These are phyloP conservation scores for Pseudomyrmex concolor DNA, from an alignment of 1,140 invertebrate genomes.

Conservation along the genomic window DNA sequence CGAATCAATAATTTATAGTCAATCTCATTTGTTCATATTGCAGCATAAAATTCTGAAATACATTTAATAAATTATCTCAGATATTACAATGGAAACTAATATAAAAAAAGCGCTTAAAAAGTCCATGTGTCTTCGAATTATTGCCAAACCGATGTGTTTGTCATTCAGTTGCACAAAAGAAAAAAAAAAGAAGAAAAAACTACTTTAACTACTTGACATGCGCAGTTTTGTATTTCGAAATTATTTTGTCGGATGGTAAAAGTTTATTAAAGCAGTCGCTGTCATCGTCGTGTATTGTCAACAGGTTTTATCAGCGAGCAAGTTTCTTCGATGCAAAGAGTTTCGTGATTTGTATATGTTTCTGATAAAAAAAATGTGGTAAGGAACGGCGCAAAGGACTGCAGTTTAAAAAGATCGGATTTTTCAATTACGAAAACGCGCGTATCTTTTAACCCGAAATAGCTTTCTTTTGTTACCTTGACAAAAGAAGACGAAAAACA, in stretches of 20 bases:
- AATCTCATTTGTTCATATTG: slow-evolving; percentile 1
- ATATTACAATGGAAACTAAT: background rate
- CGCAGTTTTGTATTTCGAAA: slow-evolving; percentile 14
- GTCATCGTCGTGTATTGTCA: slow-evolving; percentile 10
- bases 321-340: slow-evolving; percentile 47
- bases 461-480: background rate
- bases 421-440: slow-evolving; percentile 23
- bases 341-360: slow-evolving; percentile 43
- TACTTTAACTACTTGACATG: background rate
- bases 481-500: slow-evolving; percentile 3
- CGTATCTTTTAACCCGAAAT: background rate
- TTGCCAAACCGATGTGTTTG: background rate
- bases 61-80: slow-evolving; percentile 12
- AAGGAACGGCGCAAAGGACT: background rate
- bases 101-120: background rate
- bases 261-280: slow-evolving; percentile 7
- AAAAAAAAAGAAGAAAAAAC: background rate
- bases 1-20: too few species aligned
- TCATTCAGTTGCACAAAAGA: background rate
- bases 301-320: slow-evolving; percentile 17
- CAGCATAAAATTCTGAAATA: background rate
- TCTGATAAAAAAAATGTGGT: slow-evolving; percentile 56
- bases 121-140: background rate
- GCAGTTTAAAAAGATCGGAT: slow-evolving; percentile 7
- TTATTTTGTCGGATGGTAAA: slow-evolving; percentile 40